phyloP scores from a whole-genome alignment of 2,113 vertebrate genomes.

The Piprites chloris region DNA sequence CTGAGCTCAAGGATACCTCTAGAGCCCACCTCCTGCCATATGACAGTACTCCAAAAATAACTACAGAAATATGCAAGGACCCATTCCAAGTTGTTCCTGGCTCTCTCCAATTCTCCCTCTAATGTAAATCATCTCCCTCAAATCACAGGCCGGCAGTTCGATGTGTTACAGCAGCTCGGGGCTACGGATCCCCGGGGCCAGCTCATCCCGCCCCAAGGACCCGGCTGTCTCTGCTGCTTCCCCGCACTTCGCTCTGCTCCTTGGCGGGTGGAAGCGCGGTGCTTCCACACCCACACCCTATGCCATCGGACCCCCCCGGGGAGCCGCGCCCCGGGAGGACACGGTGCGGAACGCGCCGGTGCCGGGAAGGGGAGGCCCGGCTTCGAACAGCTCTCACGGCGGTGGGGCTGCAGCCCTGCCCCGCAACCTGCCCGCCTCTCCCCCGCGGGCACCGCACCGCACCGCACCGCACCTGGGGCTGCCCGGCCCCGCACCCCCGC shows the following conservation, averaged over 20 bases:
- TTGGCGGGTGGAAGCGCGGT: background rate
- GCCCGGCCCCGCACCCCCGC: background rate
- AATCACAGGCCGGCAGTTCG: background rate
- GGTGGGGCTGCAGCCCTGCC: background rate
- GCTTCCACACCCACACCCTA: background rate
- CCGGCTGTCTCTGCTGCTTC: background rate
- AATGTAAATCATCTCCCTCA: slow-evolving; percentile 8
- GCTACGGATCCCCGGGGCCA: background rate
- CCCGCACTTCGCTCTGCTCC: background rate
- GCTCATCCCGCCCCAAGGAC: background rate
- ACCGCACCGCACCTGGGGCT: background rate
- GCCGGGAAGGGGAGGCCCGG: background rate
- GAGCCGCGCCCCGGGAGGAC: background rate
- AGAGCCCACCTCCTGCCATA: slow-evolving; percentile 48
- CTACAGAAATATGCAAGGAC: slow-evolving; percentile 46
- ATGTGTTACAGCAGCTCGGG: background rate
- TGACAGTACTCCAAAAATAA: slow-evolving; percentile 60
- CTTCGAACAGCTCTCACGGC: background rate
- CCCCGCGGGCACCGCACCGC: background rate
- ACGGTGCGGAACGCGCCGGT: background rate
- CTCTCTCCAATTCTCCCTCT: background rate
- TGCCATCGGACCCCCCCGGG: background rate
- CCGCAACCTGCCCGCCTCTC: background rate
- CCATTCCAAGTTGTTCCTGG: slow-evolving; percentile 54
- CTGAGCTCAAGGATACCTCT: slow-evolving; percentile 52